Base-by-base conservation (phyloP, 2,888 invertebrate species). In the Spisula solida region DNA sequence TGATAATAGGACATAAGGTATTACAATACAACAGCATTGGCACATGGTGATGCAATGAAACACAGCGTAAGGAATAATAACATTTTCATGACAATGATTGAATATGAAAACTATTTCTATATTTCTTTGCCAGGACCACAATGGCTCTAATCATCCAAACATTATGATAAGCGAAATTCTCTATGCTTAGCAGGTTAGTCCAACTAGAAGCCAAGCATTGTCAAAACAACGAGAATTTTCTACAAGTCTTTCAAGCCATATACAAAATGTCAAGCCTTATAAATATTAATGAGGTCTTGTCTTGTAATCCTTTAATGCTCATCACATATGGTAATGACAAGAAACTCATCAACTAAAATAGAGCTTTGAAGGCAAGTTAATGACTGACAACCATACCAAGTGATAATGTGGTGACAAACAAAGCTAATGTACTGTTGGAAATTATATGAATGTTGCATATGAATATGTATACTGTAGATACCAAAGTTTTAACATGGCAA, bases 201-300 rank as follows among this genome's bases (percentile, higher is more conserved):
- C n/a, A 66, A 25, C n/a, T 25, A n/a, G 20, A 66, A 25, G 60
- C 60, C 20, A 66, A 66, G 60, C 60, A 25, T 25, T 66, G 60
- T 25, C 60, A 66, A 10, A 4, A 66, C 60, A 66, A 66, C 25
- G 4, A 66, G 8, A 25, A 66, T 25, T 66, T 56, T 8, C 60
- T 10, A 66, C 25, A 66, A 66, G 60, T 25, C 60, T 5, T 66
- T 25, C 60, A 25, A 25, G 60, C 8, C 41, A 41, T 25, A 66
- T 25, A 25, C 12, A 5, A 66, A 66, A 66, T 66, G 25, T 10
- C 60, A 66, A 25, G 25, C 60, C 60, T 66, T 25, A 66, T 66
- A n/a, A 66, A 66, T 66, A 66, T 66, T 66, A 66, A 66, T 66
- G 60, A 66, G 56, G n/a, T 66, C n/a, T 25, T 25, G 25, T 66